Evolutionary conservation across 2,888 invertebrate species (phyloP), one percentile per base, ranked within the genome.

Genomic region (Agonum fuliginosum): DNA sequence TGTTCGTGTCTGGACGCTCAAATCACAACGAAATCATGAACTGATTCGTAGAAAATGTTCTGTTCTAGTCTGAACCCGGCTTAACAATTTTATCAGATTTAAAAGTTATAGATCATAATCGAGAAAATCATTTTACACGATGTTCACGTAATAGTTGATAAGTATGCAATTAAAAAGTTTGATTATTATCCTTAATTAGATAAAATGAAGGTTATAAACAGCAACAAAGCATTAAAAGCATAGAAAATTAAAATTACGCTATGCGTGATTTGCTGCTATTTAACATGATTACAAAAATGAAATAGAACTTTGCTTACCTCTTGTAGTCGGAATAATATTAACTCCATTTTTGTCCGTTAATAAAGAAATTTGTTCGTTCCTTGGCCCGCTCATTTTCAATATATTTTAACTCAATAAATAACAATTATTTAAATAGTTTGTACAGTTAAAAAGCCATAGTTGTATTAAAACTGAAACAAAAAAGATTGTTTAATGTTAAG

Each of bases 271-370:
- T 58, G 76, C 48, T 69, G 67, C 17, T 58, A 70, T 62, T 58
- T 62, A 65, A 27, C 43, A 43, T 12, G 75, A 41, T 41, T 19
- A 19, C 73, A 62, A 30, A 46, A 12, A 54, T 34, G 34, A 34
- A 34, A 34, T 6, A 34, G 17, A 62, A 62, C 30, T 75, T 20
- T 17, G 72, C 51, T 77, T 77, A 75, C 78, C 73, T 79, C 79
- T 79, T 67, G 78, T 78, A 51, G 78, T 78, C 12, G 81, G 71
- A 54, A 80, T 80, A 14, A 81, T 48, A 48, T 72, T 79, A 34
- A 77, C 80, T 43, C 81, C 82, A 81, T 81, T 81, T 79, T 81
- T 82, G 75, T 83, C 82, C 79, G 81, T 81, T 80, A 82, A 82
- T 67, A 77, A 43, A 80, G 78, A 79, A 80, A 80, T 12, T 81